Evolutionary conservation across 2,113 vertebrate species (phyloP).

Genomic region (Australoheros scitulus): DNA sequence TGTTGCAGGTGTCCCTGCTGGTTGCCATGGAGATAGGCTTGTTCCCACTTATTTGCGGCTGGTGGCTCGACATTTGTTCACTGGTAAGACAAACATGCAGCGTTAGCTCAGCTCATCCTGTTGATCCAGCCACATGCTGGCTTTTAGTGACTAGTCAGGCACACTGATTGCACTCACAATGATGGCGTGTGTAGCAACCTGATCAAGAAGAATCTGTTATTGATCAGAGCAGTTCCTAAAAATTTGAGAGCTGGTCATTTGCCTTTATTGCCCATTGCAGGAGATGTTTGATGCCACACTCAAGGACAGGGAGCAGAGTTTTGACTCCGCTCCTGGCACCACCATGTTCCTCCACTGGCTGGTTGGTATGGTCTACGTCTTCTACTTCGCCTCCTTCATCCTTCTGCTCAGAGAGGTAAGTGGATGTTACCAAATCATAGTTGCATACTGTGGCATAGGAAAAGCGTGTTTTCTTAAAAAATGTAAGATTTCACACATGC

Average conservation of each 20-base stretch:
- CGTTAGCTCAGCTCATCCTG: not conserved
- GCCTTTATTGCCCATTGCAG: conserved; percentile 67
- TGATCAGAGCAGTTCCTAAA: not conserved
- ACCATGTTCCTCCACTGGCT: conserved; percentile 98
- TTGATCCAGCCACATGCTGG: not conserved
- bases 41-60: conserved; percentile 97
- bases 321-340: conserved; percentile 93
- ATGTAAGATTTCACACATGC: not conserved
- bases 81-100: conserved; percentile 81
- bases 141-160: not conserved
- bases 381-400: conserved; percentile 98
- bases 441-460: no score
- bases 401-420: conserved; percentile 93
- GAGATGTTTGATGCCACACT: conserved; percentile 98
- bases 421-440: not conserved
- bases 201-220: not conserved
- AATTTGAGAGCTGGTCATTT: not conserved
- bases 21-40: conserved; percentile 97
- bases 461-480: not conserved
- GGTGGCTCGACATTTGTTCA: conserved; percentile 98
- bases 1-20: conserved; percentile 89
- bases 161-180: not conserved
- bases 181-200: not conserved
- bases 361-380: conserved; percentile 98
- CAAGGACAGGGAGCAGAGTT: conserved; percentile 92